A percentile compares a stretch with the other conserved stretches of the same genome.
These are phyloP conservation scores for Orientallactaga sibirica DNA, from an alignment of 2,797 vertebrate species.

Conservation along the genomic window DNA sequence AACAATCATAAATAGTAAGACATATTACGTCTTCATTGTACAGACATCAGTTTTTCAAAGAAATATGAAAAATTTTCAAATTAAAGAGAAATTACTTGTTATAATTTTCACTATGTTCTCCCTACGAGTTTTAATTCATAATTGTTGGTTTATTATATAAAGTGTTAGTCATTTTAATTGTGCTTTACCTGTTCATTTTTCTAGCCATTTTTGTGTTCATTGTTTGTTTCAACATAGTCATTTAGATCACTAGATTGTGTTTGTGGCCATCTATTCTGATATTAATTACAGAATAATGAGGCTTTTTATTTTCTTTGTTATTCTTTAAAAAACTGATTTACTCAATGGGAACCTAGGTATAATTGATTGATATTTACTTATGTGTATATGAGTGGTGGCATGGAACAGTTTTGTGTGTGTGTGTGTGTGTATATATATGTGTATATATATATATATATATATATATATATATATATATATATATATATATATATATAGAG, in stretches of 20 bases:
- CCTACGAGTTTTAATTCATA: neutral
- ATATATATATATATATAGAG: too few species aligned
- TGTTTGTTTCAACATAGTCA: neutral
- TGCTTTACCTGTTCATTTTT: neutral
- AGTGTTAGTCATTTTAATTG: neutral
- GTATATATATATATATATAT: too few species aligned
- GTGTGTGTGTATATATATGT: too few species aligned
- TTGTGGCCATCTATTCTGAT: neutral
- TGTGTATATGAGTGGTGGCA: neutral
- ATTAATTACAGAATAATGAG: neutral
- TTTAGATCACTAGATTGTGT: neutral
- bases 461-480: too few species aligned
- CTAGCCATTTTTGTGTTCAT: too few species aligned
- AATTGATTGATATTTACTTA: neutral
- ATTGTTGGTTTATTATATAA: neutral
- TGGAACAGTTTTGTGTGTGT: too few species aligned
- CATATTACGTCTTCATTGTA: neutral
- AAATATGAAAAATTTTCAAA: neutral
- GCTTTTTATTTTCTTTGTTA: neutral
- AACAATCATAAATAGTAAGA: neutral
- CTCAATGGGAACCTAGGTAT: neutral
- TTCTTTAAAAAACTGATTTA: neutral
- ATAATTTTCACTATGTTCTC: constrained; percentile 7
- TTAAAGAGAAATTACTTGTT: neutral
- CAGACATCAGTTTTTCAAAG: constrained; percentile 14